Evolutionary conservation across 2,113 vertebrate species (phyloP).

Genomic region (Hiodon tergisus): DNA sequence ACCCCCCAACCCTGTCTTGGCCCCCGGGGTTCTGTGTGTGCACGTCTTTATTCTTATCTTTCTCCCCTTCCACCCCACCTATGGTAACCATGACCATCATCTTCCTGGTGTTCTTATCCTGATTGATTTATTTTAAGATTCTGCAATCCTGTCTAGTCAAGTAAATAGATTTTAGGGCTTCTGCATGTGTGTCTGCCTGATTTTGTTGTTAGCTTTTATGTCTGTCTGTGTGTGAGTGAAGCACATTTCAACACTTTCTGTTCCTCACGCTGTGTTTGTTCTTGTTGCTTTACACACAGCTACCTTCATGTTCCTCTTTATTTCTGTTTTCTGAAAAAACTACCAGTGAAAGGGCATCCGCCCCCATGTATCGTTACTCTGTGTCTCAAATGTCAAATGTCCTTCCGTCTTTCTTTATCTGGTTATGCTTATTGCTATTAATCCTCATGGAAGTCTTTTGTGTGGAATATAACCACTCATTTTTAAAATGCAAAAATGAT

Average conservation of each 20-base stretch:
- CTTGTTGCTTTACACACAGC: not conserved
- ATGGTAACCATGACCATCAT: not conserved
- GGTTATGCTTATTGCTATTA: no score
- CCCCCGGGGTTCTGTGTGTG: not conserved
- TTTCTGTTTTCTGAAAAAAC: not conserved
- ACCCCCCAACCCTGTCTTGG: slow-evolving; percentile 53
- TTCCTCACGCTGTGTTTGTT: not conserved
- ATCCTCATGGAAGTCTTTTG: not conserved
- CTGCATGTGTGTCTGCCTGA: not conserved
- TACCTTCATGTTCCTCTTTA: not conserved
- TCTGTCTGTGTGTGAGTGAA: no score
- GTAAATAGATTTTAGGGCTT: not conserved
- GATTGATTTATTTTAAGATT: not conserved
- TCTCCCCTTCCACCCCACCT: not conserved
- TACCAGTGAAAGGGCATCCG: not conserved
- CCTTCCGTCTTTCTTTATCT: not conserved
- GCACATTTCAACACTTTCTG: no score
- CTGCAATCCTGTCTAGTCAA: not conserved
- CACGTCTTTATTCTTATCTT: slow-evolving; percentile 1
- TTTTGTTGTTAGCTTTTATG: not conserved
- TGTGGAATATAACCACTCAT: not conserved
- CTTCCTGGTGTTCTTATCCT: not conserved
- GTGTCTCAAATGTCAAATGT: not conserved
- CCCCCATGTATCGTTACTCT: not conserved
- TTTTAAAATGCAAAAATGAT: not conserved